phyloP scores from a whole-genome alignment of 2,113 vertebrate species.

The Mugil cephalus region DNA sequence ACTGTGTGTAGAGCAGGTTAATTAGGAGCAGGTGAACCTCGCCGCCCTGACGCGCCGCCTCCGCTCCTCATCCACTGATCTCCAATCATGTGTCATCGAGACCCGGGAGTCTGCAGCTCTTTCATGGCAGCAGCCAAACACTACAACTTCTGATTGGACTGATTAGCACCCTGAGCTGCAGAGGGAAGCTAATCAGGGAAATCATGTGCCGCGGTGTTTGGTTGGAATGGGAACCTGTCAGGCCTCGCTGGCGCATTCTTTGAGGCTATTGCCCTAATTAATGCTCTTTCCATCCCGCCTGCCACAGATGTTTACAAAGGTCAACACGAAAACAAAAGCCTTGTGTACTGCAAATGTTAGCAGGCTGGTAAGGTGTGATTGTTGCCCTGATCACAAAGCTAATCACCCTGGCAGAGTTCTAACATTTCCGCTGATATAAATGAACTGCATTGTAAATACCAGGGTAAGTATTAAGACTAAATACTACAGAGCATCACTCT shows the following conservation, averaged over 20 bases:
- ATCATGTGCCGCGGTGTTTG: constrained; percentile 1
- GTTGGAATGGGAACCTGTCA: constrained; percentile 5
- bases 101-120: constrained; percentile 25
- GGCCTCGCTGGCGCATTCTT: constrained; percentile 17
- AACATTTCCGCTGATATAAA: background rate
- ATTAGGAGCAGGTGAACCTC: constrained; percentile 57
- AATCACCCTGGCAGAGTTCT: background rate
- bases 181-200: constrained; percentile 57
- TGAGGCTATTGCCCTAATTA: constrained; percentile 32
- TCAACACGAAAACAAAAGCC: constrained; percentile 44
- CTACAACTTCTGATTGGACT: constrained; percentile 44
- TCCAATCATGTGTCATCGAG: constrained; percentile 40
- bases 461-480: background rate
- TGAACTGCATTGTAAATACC: background rate
- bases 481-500: background rate
- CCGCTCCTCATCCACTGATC: constrained; percentile 29
- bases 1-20: constrained; percentile 36
- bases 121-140: constrained; percentile 20
- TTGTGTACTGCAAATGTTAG: background rate
- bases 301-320: constrained; percentile 40
- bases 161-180: constrained; percentile 50
- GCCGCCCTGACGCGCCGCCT: background rate
- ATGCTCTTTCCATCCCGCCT: background rate
- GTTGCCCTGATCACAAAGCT: background rate
- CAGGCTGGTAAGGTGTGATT: constrained; percentile 1